Base-by-base conservation (phyloP, 2,888 invertebrate genomes). In the Amphimallon solstitiale region DNA sequence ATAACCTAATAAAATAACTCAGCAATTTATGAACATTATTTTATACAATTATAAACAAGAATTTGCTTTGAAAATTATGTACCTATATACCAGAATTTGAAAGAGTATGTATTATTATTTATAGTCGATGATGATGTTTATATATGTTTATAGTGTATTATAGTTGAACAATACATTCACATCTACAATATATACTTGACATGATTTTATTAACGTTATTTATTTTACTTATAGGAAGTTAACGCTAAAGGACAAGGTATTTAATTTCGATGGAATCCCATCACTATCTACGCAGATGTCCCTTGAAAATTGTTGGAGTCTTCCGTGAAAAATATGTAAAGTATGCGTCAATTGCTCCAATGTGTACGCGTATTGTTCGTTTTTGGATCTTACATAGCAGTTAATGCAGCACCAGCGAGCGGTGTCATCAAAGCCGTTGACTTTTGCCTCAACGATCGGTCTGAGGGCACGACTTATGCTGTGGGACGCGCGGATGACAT, bases 401-500 rank as follows among this genome's bases (percentile, higher is more conserved):
- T 68, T 68, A 62, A 64, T 66, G 60, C 64, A 63, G 51, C 66
- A 21, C 60, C 64, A 61, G 60, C 60, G 63, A 56, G 65, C 66
- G 64, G 66, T 56, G 60, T 63, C 68, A 69, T 68, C 69, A 69
- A 69, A 71, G 68, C 61, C 62, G 46, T 46, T 12, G 59, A 61
- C 59, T 66, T 65, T 68, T 67, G 65, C 62, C 12, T 51, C 29
- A 14, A 40, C 34, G 37, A 43, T 37, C 51, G 51, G 21, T 17
- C 21, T 38, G 63, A 48, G 66, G 70, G 70, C 70, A 68, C 65
- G 70, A 63, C 70, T 66, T 69, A 67, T 68, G 65, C 69, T 68
- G 71, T 71, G 69, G 71, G 72, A 71, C 71, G 72, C 67, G 69
- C 71, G 65, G 71, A 71, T 72, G 72, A 72, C 71, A 72, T 71